phyloP scores from a whole-genome alignment of 2,888 invertebrate species.

The Machimus atricapillus region DNA sequence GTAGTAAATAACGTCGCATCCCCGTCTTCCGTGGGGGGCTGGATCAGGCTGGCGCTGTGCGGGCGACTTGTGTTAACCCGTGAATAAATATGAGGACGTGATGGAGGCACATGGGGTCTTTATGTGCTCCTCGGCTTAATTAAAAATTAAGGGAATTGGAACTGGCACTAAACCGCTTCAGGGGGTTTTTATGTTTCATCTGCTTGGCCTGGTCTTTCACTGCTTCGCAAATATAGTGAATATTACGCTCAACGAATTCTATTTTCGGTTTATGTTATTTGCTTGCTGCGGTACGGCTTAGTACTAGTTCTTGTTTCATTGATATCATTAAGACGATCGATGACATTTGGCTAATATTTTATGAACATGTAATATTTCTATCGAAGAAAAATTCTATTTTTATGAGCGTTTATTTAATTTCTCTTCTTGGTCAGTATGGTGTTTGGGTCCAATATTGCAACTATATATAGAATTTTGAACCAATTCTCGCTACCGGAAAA shows the following conservation, averaged over 20 bases:
- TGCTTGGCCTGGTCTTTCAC: background rate
- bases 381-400: no score
- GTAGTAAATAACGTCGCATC: slow-evolving; percentile 27
- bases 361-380: no score
- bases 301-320: background rate
- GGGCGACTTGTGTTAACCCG: background rate
- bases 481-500: no score
- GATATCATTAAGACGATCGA: background rate
- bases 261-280: background rate
- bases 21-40: background rate
- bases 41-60: background rate
- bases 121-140: background rate
- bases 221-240: background rate
- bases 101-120: background rate
- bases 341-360: background rate
- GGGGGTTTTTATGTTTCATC: background rate
- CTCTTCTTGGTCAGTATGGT: no score
- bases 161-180: background rate
- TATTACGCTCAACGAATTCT: background rate
- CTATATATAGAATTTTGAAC: no score
- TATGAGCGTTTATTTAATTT: no score
- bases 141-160: background rate
- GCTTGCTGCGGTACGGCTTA: background rate
- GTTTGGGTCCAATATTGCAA: no score
- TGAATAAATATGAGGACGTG: background rate